These are phyloP conservation scores for Cydia amplana DNA, from an alignment of 1,140 invertebrate genomes.

Conservation along the genomic window DNA sequence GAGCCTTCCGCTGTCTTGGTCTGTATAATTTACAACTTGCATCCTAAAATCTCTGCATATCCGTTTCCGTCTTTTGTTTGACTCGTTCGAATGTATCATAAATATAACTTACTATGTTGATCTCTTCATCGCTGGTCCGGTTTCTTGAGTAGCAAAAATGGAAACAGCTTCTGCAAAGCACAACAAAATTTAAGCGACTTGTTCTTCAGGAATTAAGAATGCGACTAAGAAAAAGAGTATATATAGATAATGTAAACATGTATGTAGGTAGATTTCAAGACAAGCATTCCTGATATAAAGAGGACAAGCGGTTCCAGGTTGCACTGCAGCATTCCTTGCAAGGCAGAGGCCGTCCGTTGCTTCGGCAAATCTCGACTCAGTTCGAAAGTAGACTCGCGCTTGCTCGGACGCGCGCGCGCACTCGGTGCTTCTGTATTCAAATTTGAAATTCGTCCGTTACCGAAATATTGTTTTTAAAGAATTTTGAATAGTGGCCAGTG, in stretches of 20 bases:
- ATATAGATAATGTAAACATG: too few species aligned
- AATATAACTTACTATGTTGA: background rate
- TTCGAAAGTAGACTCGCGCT: conserved; percentile 69
- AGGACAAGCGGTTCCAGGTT: conserved; percentile 57
- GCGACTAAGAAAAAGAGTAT: too few species aligned
- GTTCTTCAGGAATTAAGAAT: too few species aligned
- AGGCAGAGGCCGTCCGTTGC: conserved; percentile 55
- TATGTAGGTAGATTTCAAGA: conserved; percentile 19
- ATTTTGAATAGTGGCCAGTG: conserved; percentile 56
- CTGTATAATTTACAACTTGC: conserved; percentile 2
- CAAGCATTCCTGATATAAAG: conserved; percentile 40
- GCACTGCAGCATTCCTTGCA: conserved; percentile 67
- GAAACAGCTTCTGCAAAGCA: background rate
- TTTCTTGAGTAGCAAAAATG: background rate
- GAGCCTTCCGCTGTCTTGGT: background rate
- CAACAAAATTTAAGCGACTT: too few species aligned
- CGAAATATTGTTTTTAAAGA: conserved; percentile 42
- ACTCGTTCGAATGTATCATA: background rate
- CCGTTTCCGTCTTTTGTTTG: background rate
- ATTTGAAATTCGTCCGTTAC: conserved; percentile 40
- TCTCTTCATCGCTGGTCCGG: background rate
- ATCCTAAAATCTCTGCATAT: background rate
- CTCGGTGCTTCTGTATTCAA: conserved; percentile 49
- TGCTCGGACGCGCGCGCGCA: conserved; percentile 58
- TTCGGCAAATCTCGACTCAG: conserved; percentile 58